Percentiles rank a stretch among this genome's conserved stretches.
These are phyloP conservation scores for Dryobota labecula DNA, from an alignment of 2,888 invertebrate species.

Conservation along the genomic window DNA sequence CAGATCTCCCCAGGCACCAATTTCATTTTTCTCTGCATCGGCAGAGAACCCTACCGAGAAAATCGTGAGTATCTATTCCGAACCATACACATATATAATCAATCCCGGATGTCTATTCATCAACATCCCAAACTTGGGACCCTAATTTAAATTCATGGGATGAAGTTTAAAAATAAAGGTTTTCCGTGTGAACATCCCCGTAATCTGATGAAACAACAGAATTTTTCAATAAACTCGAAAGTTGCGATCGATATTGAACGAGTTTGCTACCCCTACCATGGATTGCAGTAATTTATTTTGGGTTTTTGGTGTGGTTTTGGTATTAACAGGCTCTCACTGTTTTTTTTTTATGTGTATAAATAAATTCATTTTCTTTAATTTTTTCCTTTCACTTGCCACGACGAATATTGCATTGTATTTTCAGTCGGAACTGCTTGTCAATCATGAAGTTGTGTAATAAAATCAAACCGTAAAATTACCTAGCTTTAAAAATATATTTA, in stretches of 20 bases:
- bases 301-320: not conserved
- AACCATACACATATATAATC: slow-evolving; percentile 39
- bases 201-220: slow-evolving; percentile 49
- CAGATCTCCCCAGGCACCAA: not conserved
- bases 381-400: not conserved
- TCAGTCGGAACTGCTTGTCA: no score
- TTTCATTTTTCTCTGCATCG: not conserved
- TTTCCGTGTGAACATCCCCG: slow-evolving; percentile 39
- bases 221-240: slow-evolving; percentile 54
- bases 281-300: not conserved
- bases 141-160: slow-evolving; percentile 59
- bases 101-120: slow-evolving; percentile 41
- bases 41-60: not conserved
- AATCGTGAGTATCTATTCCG: slow-evolving; percentile 4
- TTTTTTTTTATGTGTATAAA: no score
- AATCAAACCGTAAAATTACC: no score
- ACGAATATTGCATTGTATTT: no score
- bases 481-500: no score
- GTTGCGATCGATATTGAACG: slow-evolving; percentile 25
- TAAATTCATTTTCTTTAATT: no score
- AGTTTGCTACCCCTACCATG: slow-evolving; percentile 17
- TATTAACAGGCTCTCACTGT: not conserved
- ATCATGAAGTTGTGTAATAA: no score
- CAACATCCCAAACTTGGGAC: slow-evolving; percentile 36
- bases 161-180: slow-evolving; percentile 60